Conservation (phyloP, 2,797 vertebrate genomes). For the Gymnodraco acuticeps region DNA sequence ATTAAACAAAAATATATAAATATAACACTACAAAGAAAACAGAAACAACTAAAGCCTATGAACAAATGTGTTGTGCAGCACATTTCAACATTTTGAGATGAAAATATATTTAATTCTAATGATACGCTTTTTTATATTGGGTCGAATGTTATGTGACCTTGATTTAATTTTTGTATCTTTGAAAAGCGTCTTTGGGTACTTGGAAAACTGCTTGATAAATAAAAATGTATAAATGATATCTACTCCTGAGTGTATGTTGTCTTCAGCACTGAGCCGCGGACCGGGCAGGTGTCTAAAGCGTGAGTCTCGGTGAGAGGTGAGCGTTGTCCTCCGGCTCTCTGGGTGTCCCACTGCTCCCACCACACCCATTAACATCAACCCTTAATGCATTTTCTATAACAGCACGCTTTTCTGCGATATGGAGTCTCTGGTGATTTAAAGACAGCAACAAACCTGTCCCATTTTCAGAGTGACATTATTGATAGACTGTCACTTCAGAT, state of each 20-base stretch:
- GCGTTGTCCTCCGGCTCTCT: conserved; percentile 68
- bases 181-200: no score
- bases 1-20: background rate
- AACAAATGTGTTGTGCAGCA: background rate
- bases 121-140: no score
- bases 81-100: background rate
- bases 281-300: conserved; percentile 36
- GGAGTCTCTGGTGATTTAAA: conserved; percentile 86
- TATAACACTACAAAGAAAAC: background rate
- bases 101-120: background rate
- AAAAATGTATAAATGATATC: background rate
- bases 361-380: conserved; percentile 78
- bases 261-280: conserved; percentile 11
- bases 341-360: conserved; percentile 73
- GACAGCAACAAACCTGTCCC: conserved; percentile 90
- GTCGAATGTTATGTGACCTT: no score
- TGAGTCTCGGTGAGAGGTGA: conserved; percentile 65
- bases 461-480: conserved; percentile 88
- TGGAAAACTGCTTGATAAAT: no score
- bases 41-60: background rate
- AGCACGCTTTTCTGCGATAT: conserved; percentile 79
- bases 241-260: conserved; percentile 13
- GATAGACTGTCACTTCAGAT: conserved; percentile 88
- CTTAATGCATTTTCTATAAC: conserved; percentile 85
- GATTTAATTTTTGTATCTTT: no score